Conservation (phyloP, 2,797 vertebrate species). For the Eulemur coronatus region DNA sequence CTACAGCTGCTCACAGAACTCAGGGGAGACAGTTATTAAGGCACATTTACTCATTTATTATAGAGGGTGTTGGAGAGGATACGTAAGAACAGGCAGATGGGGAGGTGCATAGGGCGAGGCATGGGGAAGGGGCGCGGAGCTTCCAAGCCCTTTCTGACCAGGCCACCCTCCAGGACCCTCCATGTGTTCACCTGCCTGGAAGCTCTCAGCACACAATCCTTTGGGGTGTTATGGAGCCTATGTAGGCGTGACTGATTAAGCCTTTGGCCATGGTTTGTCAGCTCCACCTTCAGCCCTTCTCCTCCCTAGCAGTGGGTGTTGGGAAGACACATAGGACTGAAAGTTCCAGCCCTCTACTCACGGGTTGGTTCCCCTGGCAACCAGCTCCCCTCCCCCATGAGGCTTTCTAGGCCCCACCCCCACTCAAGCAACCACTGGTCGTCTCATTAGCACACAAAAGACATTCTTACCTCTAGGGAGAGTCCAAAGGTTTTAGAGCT, state of each 20-base stretch:
- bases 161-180: background rate
- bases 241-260: too few relatives aligned
- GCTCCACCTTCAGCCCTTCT: background rate
- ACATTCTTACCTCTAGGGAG: background rate
- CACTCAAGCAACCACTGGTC: too few relatives aligned
- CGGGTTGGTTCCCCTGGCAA: too few relatives aligned
- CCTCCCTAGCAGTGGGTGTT: accelerated
- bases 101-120: accelerated
- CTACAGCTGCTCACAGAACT: too few relatives aligned
- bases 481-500: background rate
- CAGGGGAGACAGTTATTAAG: background rate
- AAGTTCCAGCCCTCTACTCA: background rate
- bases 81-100: background rate
- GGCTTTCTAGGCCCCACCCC: too few relatives aligned
- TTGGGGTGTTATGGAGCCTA: too few relatives aligned
- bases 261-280: background rate
- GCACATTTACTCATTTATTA: background rate
- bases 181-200: accelerated
- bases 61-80: background rate
- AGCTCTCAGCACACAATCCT: background rate
- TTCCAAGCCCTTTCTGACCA: background rate
- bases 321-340: background rate
- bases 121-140: background rate
- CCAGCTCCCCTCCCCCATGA: too few relatives aligned
- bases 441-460: background rate